phyloP scores from a whole-genome alignment of 2,888 invertebrate genomes.

The Endomychus coccineus region DNA sequence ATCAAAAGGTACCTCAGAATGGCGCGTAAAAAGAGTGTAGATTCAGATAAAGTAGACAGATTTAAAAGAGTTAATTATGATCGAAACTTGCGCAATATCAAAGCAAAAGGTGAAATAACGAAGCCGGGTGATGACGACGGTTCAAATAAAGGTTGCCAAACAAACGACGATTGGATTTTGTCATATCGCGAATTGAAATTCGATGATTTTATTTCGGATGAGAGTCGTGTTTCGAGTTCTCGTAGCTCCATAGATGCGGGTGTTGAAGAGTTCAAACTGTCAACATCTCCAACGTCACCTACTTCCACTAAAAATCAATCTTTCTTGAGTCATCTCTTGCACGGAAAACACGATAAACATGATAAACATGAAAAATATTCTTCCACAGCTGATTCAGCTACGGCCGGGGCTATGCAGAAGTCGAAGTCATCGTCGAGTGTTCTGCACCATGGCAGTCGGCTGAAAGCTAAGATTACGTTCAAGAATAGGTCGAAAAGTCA shows the following conservation, averaged over 20 bases:
- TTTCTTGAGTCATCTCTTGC: slow-evolving; percentile 56
- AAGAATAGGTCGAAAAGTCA: slow-evolving; percentile 77
- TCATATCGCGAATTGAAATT: slow-evolving; percentile 48
- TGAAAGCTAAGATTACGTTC: slow-evolving; percentile 80
- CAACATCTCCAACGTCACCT: slow-evolving; percentile 42
- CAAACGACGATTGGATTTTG: slow-evolving; percentile 68
- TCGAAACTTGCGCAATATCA: slow-evolving; percentile 73
- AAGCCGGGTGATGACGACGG: slow-evolving; percentile 74
- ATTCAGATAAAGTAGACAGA: slow-evolving; percentile 70
- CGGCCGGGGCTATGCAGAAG: slow-evolving; percentile 73
- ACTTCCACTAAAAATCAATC: slow-evolving; percentile 51
- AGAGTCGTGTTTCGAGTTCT: slow-evolving; percentile 47
- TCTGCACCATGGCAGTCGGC: slow-evolving; percentile 61
- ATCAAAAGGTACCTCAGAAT: slow-evolving; percentile 79
- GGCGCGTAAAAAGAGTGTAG: slow-evolving; percentile 81
- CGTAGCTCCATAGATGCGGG: slow-evolving; percentile 49
- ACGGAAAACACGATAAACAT: slow-evolving; percentile 44
- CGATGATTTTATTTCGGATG: slow-evolving; percentile 39
- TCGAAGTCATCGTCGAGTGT: slow-evolving; percentile 84
- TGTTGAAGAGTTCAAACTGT: slow-evolving; percentile 37
- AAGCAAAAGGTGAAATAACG: slow-evolving; percentile 66
- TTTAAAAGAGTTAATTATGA: slow-evolving; percentile 87
- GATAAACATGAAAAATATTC: slow-evolving; percentile 20
- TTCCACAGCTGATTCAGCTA: slow-evolving; percentile 42
- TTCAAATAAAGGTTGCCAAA: slow-evolving; percentile 67